Percentiles rank a stretch among this genome's conserved stretches.
Evolutionary conservation across 2,888 invertebrate genomes (phyloP).

Genomic region (Drosophila dives): DNA sequence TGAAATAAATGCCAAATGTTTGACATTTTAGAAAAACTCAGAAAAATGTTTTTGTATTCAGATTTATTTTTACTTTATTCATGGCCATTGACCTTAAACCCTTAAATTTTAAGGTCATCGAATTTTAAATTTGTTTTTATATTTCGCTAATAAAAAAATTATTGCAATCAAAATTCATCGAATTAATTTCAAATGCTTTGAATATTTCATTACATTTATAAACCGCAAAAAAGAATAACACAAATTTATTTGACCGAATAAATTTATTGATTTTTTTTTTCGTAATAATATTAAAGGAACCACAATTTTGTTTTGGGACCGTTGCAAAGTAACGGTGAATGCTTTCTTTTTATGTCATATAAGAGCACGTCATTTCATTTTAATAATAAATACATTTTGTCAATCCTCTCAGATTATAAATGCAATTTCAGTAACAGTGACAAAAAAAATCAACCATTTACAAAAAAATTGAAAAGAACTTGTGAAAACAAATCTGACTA

Average conservation of each 20-base stretch:
- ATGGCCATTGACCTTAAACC: not conserved
- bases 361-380: not conserved
- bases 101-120: not conserved
- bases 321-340: not conserved
- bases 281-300: not conserved
- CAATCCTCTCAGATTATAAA: not conserved
- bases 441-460: not conserved
- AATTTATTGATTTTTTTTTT: not conserved
- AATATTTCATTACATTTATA: not conserved
- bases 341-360: not conserved
- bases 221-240: not conserved
- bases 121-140: not conserved
- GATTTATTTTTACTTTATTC: not conserved
- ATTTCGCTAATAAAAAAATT: not conserved
- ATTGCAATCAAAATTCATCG: not conserved
- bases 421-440: not conserved
- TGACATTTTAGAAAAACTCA: conserved; percentile 2
- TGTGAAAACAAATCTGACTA: conserved; percentile 10
- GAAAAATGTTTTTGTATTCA: not conserved
- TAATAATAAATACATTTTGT: not conserved
- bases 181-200: not conserved
- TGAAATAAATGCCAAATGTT: not conserved
- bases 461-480: not conserved
- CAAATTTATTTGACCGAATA: not conserved
- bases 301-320: not conserved